phyloP scores from a whole-genome alignment of 2,888 invertebrate genomes.

The Heliconius hortense region DNA sequence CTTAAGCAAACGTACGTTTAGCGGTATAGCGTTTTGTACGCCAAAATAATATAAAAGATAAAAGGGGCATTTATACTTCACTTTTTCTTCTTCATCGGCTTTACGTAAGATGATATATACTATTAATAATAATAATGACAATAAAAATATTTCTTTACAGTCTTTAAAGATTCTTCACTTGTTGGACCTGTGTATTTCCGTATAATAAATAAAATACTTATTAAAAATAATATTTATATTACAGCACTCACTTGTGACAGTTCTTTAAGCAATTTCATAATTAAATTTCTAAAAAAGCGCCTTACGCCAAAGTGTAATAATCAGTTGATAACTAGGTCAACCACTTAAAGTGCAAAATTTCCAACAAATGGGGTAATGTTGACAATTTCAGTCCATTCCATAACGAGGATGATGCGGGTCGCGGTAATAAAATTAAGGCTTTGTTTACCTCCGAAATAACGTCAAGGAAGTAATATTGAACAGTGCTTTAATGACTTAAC shows the following conservation, averaged over 20 bases:
- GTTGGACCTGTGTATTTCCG: too few relatives aligned
- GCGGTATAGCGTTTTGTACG: background rate
- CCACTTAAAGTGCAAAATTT: conserved; percentile 27
- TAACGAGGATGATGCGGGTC: conserved; percentile 54
- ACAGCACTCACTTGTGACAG: too few relatives aligned
- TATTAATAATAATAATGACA: too few relatives aligned
- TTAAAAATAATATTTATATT: too few relatives aligned
- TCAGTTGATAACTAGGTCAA: conserved; percentile 30
- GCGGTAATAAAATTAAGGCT: conserved; percentile 63
- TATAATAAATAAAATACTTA: too few relatives aligned
- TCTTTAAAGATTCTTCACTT: too few relatives aligned
- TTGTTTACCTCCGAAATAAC: conserved; percentile 63
- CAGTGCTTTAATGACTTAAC: conserved; percentile 33
- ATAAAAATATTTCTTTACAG: too few relatives aligned
- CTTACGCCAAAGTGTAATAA: background rate
- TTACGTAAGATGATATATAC: background rate
- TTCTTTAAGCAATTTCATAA: background rate
- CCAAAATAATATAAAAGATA: background rate
- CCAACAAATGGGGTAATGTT: conserved; percentile 37
- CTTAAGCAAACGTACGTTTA: background rate
- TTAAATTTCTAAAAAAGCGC: background rate
- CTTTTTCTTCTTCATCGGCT: background rate
- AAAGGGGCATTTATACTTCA: background rate
- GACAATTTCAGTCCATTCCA: conserved; percentile 39
- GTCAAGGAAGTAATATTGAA: conserved; percentile 48